phyloP scores from a whole-genome alignment of 2,888 invertebrate species.

The Apamea epomidion region DNA sequence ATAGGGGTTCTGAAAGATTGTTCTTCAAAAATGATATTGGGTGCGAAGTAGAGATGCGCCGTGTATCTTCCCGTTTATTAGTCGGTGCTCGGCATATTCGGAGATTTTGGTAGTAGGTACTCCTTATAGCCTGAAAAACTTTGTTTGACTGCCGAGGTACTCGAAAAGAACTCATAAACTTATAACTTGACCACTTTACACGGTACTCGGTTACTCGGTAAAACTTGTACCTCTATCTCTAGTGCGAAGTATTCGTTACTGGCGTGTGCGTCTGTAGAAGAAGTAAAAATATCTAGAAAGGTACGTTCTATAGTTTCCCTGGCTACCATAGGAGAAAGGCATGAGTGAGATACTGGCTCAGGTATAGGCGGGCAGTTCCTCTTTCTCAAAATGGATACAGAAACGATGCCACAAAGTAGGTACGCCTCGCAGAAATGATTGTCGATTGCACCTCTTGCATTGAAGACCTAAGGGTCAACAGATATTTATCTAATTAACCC shows the following conservation, averaged over 20 bases:
- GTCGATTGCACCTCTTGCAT: not conserved
- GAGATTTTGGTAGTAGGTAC: not conserved
- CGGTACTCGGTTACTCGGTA: too few species aligned
- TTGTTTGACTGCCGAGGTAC: not conserved
- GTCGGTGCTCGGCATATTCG: not conserved
- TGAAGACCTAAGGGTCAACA: not conserved
- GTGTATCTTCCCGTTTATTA: not conserved
- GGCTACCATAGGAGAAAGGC: too few species aligned
- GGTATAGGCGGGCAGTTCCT: not conserved
- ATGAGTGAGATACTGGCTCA: not conserved
- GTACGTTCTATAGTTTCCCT: not conserved
- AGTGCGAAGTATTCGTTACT: not conserved
- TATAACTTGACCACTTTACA: not conserved
- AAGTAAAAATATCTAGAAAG: not conserved
- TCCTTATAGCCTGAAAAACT: not conserved
- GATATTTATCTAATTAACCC: slow-evolving; percentile 21
- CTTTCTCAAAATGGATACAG: not conserved
- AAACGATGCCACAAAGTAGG: not conserved
- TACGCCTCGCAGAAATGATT: not conserved
- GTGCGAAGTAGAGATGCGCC: not conserved
- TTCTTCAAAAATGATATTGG: not conserved
- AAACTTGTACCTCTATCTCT: not conserved
- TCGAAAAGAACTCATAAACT: too few species aligned
- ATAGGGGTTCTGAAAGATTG: not conserved
- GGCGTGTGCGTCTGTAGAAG: not conserved